A percentile compares a stretch with the other conserved stretches of the same genome.
Conservation (phyloP, 2,888 invertebrate species). For the Drosophila monieri region DNA sequence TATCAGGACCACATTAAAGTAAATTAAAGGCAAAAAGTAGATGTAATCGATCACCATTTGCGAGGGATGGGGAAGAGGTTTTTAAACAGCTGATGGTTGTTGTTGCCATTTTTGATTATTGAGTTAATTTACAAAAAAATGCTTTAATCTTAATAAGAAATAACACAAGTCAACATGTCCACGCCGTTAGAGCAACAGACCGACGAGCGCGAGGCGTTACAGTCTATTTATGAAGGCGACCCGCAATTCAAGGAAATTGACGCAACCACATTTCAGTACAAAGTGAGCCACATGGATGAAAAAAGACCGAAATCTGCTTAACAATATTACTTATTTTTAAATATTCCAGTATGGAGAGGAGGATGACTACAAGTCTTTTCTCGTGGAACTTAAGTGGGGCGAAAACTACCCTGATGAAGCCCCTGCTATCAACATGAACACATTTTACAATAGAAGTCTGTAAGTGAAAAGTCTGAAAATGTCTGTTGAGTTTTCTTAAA, state of each 20-base stretch:
- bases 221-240: constrained; percentile 97
- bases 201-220: constrained; percentile 95
- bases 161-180: constrained; percentile 83
- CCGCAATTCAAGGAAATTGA: constrained; percentile 92
- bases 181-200: constrained; percentile 88
- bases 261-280: constrained; percentile 93
- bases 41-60: background rate
- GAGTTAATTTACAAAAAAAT: constrained; percentile 23
- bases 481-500: background rate
- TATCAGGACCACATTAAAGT: background rate
- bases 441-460: constrained; percentile 97
- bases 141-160: background rate
- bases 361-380: constrained; percentile 90
- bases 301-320: background rate
- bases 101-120: constrained; percentile 31
- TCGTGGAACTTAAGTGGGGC: constrained; percentile 95
- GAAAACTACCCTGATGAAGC: constrained; percentile 92
- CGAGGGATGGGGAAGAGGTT: constrained; percentile 5
- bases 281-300: constrained; percentile 86
- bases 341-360: constrained; percentile 90
- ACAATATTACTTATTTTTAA: background rate
- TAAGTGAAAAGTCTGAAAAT: constrained; percentile 85
- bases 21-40: background rate
- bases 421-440: constrained; percentile 93
- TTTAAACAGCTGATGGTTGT: constrained; percentile 17